Base-by-base conservation (phyloP, 2,888 invertebrate genomes). In the Micoletzkya japonica region DNA sequence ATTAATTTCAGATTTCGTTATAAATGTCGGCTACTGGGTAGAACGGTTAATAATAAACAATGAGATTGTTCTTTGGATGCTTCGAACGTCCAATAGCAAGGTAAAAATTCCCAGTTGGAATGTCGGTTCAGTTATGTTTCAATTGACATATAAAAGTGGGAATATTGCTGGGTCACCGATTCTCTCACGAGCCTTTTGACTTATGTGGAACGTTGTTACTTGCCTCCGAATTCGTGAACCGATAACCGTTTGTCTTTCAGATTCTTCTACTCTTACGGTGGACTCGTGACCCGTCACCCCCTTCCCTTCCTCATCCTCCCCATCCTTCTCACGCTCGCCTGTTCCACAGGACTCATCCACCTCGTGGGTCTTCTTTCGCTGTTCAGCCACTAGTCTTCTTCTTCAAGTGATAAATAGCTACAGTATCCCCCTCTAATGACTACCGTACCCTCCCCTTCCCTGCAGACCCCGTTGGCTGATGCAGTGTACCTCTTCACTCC, bases 401-500 rank as follows among this genome's bases (percentile, higher is more conserved):
- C n/a, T n/a, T n/a, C n/a, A n/a, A n/a, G n/a, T n/a, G n/a, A n/a
- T n/a, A n/a, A n/a, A n/a, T n/a, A n/a, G n/a, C n/a, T n/a, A n/a
- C n/a, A n/a, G n/a, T n/a, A n/a, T n/a, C n/a, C n/a, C n/a, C n/a
- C n/a, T n/a, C n/a, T n/a, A n/a, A n/a, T n/a, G n/a, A n/a, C n/a
- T n/a, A n/a, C n/a, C n/a, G n/a, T n/a, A n/a, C n/a, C n/a, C n/a
- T n/a, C n/a, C n/a, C n/a, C n/a, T n/a, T n/a, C n/a, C 6, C 26
- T 64, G 1, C 56, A 67, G 67, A 20, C 60, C 2, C 76, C 78
- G 0, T 58, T 82, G 17, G 73, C 76, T n/a, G 82, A 82, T 71
- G 82, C 82, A 44, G 69, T 80, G 6, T 81, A 80, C 63, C 73
- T 82, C 44, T 82, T 79, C 74, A 82, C 82, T 17, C 82, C 82